Conservation (phyloP, 2,888 invertebrate genomes). For the Amphiduros pacificus region DNA sequence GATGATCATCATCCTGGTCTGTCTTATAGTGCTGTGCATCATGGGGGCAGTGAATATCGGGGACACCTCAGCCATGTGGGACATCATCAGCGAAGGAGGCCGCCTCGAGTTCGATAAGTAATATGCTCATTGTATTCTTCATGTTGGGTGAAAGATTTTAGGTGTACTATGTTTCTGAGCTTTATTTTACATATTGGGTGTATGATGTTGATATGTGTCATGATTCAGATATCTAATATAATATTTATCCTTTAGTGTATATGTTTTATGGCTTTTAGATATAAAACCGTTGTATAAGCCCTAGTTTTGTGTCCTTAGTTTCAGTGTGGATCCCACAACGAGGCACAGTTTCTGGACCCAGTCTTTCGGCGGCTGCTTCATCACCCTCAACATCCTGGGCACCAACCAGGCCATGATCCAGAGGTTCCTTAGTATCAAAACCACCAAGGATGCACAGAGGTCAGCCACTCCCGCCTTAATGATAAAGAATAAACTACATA, state of each 20-base stretch:
- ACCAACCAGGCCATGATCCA: constrained; percentile 93
- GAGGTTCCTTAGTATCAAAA: constrained; percentile 84
- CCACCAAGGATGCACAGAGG: constrained; percentile 77
- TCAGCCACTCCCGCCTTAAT: no score
- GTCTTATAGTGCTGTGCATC: constrained; percentile 50
- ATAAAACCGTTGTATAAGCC: background rate
- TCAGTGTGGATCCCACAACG: constrained; percentile 76
- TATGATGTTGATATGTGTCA: no score
- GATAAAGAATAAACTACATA: no score
- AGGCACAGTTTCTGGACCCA: constrained; percentile 88
- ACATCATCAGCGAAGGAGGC: constrained; percentile 39
- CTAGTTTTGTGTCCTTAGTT: constrained; percentile 57
- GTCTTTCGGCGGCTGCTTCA: constrained; percentile 82
- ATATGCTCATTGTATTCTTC: constrained; percentile 34
- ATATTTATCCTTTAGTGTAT: no score
- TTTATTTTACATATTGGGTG: no score
- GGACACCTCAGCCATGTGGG: no score
- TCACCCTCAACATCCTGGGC: constrained; percentile 89
- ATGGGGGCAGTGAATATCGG: constrained; percentile 49
- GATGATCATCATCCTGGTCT: constrained; percentile 56
- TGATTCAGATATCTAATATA: no score
- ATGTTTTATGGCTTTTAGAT: no score
- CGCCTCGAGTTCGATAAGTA: constrained; percentile 50
- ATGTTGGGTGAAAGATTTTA: constrained; percentile 33
- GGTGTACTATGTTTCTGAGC: no score